phyloP scores from a whole-genome alignment of 1,140 invertebrate species.

The Drosophila athabasca region DNA sequence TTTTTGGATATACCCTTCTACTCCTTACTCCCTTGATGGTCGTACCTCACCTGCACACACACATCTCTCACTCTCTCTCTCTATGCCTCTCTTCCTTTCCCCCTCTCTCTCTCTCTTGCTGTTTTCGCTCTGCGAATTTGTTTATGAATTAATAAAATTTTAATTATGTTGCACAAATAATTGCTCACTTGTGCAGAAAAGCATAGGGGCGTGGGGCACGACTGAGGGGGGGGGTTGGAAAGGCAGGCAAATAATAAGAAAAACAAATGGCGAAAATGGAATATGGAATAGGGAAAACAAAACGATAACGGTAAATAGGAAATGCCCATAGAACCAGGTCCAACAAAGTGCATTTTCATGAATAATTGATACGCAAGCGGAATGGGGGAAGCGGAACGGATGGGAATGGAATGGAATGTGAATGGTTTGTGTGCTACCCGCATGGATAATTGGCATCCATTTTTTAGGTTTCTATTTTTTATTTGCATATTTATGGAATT shows the following conservation, averaged over 20 bases:
- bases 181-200: constrained; percentile 70
- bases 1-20: constrained; percentile 8
- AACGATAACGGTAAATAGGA: constrained; percentile 49
- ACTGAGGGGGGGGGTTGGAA: not conserved
- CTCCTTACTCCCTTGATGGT: not conserved
- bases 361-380: constrained; percentile 38
- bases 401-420: constrained; percentile 5
- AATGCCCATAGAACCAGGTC: constrained; percentile 42
- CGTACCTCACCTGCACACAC: constrained; percentile 1
- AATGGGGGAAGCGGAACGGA: constrained; percentile 10
- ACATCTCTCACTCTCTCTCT: not conserved
- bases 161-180: constrained; percentile 78
- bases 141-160: constrained; percentile 79
- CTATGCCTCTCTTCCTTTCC: not conserved
- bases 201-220: constrained; percentile 2
- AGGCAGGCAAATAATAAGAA: constrained; percentile 14
- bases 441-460: constrained; percentile 4
- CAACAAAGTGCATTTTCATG: constrained; percentile 42
- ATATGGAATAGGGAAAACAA: constrained; percentile 31
- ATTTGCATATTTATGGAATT: constrained; percentile 17
- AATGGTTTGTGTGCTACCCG: not conserved
- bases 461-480: constrained; percentile 1
- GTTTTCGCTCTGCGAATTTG: constrained; percentile 47
- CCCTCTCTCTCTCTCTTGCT: constrained; percentile 20
- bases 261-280: constrained; percentile 33